A percentile compares a stretch with the other conserved stretches of the same genome.
Evolutionary conservation across 1,140 invertebrate genomes (phyloP).

Genomic region (Scaptomyza hsui): DNA sequence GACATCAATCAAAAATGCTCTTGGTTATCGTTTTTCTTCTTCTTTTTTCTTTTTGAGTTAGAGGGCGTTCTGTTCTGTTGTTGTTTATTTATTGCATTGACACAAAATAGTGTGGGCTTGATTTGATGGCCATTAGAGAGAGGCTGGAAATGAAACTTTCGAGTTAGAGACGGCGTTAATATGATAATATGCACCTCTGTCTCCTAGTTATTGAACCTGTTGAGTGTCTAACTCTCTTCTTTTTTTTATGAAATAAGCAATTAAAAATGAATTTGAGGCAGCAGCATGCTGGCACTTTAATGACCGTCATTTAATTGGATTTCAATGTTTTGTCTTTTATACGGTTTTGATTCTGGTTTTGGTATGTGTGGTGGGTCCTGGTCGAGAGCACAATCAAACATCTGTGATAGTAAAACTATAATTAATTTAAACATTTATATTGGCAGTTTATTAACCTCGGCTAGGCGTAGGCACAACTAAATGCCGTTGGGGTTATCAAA

Average conservation of each 20-base stretch:
- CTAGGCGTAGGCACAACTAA: conserved; percentile 22
- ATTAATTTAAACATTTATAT: conserved; percentile 81
- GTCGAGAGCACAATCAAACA: conserved; percentile 28
- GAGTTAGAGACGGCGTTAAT: conserved; percentile 64
- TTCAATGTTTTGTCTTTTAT: conserved; percentile 71
- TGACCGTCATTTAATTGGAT: conserved; percentile 73
- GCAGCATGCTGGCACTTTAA: conserved; percentile 73
- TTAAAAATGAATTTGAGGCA: conserved; percentile 73
- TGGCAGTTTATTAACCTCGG: conserved; percentile 67
- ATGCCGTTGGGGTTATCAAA: conserved; percentile 12
- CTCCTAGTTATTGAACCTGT: conserved; percentile 44
- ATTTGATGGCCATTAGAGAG: conserved; percentile 40
- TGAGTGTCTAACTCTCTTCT: conserved; percentile 30
- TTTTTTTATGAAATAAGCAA: conserved; percentile 76
- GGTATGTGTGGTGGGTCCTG: conserved; percentile 57
- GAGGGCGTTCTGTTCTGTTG: conserved; percentile 5
- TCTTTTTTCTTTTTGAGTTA: conserved; percentile 7
- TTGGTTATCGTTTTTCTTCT: conserved; percentile 10
- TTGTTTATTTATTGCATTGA: conserved; percentile 39
- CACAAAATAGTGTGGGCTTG: conserved; percentile 31
- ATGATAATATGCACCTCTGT: conserved; percentile 76
- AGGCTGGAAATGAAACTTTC: conserved; percentile 32
- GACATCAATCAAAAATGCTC: conserved; percentile 73
- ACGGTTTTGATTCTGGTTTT: neutral
- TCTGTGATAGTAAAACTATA: conserved; percentile 68